Evolutionary conservation across 2,888 invertebrate species (phyloP).

Genomic region (Cepaea hortensis): DNA sequence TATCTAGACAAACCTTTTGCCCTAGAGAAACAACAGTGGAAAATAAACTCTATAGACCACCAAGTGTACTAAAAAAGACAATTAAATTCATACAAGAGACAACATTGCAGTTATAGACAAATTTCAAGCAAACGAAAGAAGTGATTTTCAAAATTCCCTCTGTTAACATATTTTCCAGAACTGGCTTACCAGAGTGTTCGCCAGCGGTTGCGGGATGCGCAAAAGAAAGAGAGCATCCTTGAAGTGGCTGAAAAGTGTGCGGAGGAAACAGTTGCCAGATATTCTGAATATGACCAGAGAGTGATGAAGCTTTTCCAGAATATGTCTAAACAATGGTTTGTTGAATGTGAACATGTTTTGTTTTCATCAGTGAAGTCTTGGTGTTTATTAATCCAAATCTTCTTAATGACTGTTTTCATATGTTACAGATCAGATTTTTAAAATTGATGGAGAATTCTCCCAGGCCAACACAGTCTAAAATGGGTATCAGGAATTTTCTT

Average conservation of each 20-base stretch:
- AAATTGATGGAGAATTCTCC: no score
- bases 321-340: background rate
- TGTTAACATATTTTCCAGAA: conserved; percentile 11
- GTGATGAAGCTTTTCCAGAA: background rate
- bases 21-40: no score
- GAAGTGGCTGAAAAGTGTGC: conserved; percentile 13
- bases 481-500: no score
- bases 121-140: no score
- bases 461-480: no score
- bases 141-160: no score
- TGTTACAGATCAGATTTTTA: background rate
- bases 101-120: no score
- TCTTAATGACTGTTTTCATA: background rate
- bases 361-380: background rate
- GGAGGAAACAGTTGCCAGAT: conserved; percentile 10
- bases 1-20: no score
- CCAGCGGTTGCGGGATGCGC: conserved; percentile 20
- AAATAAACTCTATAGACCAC: no score
- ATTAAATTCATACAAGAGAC: no score
- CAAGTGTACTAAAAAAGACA: no score
- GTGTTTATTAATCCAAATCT: background rate
- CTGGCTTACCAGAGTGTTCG: conserved; percentile 30
- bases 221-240: conserved; percentile 22
- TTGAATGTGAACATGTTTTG: background rate
- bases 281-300: conserved; percentile 8